Evolutionary conservation across 2,113 vertebrate species (phyloP).

Genomic region (Ancistrus triradiatus): DNA sequence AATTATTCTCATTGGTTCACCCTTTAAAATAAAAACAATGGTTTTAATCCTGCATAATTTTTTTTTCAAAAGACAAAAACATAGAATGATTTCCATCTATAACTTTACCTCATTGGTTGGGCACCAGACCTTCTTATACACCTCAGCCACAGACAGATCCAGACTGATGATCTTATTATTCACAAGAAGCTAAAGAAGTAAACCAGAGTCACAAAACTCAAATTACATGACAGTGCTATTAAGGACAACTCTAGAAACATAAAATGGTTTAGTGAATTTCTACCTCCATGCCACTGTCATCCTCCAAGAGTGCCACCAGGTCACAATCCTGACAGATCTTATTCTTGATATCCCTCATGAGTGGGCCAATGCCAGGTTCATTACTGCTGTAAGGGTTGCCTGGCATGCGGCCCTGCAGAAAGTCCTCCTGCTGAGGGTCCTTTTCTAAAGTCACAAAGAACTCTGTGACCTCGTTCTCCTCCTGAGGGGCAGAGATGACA

Average conservation of each 20-base stretch:
- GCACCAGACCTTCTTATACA: conserved; percentile 99
- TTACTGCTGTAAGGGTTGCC: conserved; percentile 98
- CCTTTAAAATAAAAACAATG: conserved; percentile 64
- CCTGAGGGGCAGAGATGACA: conserved; percentile 60
- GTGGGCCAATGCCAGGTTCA: conserved; percentile 90
- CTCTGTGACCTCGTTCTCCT: conserved; percentile 97
- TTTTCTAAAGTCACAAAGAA: conserved; percentile 98
- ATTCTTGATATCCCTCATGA: conserved; percentile 99
- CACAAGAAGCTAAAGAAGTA: conserved; percentile 80
- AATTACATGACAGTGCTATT: too few relatives aligned
- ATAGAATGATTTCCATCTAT: neutral
- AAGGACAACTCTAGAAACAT: too few relatives aligned
- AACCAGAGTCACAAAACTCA: too few relatives aligned
- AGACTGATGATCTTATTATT: conserved; percentile 99
- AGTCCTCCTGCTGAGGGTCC: conserved; percentile 98
- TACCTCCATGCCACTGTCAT: conserved; percentile 99
- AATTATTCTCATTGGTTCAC: conserved; percentile 98
- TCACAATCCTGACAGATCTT: conserved; percentile 99
- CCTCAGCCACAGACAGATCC: conserved; percentile 92
- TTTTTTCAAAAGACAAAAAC: neutral
- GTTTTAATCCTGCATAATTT: neutral
- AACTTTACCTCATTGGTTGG: conserved; percentile 92
- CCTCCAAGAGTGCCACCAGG: conserved; percentile 93
- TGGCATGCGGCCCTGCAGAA: conserved; percentile 96
- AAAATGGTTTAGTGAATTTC: too few relatives aligned